Evolutionary conservation across 2,888 invertebrate genomes (phyloP), one percentile per base, ranked within the genome.

Genomic region (Sinelater perroti): DNA sequence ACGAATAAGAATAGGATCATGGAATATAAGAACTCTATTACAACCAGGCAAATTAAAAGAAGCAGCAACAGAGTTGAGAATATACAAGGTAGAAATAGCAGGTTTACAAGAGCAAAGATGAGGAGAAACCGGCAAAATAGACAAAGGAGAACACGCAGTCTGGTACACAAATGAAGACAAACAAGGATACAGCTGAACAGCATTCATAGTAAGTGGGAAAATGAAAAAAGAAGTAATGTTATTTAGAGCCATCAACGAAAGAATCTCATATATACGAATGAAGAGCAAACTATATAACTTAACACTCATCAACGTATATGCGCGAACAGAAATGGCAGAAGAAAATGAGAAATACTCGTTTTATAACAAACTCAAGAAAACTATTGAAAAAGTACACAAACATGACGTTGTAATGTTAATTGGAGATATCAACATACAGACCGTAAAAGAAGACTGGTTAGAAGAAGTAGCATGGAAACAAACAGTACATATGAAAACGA

Each of bases 121-220:
- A n/a, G n/a, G n/a, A n/a, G n/a, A n/a, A n/a, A n/a, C n/a, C n/a
- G n/a, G n/a, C n/a, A n/a, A n/a, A n/a, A n/a, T n/a, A n/a, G n/a
- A n/a, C n/a, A n/a, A n/a, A n/a, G n/a, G n/a, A n/a, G n/a, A n/a
- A n/a, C n/a, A n/a, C n/a, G n/a, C n/a, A n/a, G n/a, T n/a, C n/a
- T n/a, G n/a, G n/a, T n/a, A n/a, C n/a, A n/a, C n/a, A n/a, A n/a
- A n/a, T n/a, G n/a, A n/a, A n/a, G n/a, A n/a, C n/a, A n/a, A n/a
- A n/a, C n/a, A n/a, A n/a, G n/a, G n/a, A n/a, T n/a, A n/a, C n/a
- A n/a, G n/a, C n/a, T n/a, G n/a, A n/a, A n/a, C n/a, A n/a, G n/a
- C n/a, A n/a, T 42, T 42, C 13, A 2, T 24, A 42, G 33, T 33
- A 33, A 10, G 16, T 13, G 42, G 13, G 8, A 42, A 42, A 42